These are phyloP conservation scores for Smittia sp. DNA, from an alignment of 2,888 invertebrate genomes.

Conservation along the genomic window DNA sequence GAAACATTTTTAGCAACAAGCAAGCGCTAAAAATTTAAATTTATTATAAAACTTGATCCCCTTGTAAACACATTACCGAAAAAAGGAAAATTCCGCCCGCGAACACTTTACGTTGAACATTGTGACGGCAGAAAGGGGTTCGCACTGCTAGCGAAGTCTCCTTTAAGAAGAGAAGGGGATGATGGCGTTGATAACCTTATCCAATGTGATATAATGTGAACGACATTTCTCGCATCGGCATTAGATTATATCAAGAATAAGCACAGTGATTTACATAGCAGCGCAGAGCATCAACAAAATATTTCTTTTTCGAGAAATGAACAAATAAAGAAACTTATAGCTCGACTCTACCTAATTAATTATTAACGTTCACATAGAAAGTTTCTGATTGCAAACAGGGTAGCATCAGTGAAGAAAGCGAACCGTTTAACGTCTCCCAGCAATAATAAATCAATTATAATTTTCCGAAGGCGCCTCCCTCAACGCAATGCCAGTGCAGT, in stretches of 20 bases:
- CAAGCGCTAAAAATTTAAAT: slow-evolving; percentile 24
- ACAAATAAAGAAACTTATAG: too few species aligned
- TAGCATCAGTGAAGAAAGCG: too few species aligned
- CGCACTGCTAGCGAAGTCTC: neutral
- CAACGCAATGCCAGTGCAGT: slow-evolving; percentile 31
- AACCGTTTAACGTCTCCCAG: neutral
- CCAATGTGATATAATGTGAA: slow-evolving; percentile 37
- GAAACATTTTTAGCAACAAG: neutral
- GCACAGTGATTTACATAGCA: slow-evolving; percentile 23
- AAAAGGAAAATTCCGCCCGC: neutral
- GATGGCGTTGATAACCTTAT: slow-evolving; percentile 40
- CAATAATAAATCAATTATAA: slow-evolving; percentile 36
- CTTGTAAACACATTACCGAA: slow-evolving; percentile 29
- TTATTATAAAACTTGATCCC: slow-evolving; percentile 30
- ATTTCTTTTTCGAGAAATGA: too few species aligned
- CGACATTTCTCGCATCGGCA: neutral
- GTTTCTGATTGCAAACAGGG: too few species aligned
- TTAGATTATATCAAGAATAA: slow-evolving; percentile 38
- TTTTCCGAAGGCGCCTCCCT: neutral
- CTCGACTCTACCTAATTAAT: too few species aligned
- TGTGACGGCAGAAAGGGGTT: neutral
- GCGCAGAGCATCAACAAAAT: too few species aligned
- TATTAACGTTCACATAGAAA: too few species aligned
- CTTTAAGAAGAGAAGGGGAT: slow-evolving; percentile 8
- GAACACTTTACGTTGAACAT: neutral